Percentiles rank a stretch among this genome's conserved stretches.
These are phyloP conservation scores for Luperina testacea DNA, from an alignment of 2,888 invertebrate species.

Conservation along the genomic window DNA sequence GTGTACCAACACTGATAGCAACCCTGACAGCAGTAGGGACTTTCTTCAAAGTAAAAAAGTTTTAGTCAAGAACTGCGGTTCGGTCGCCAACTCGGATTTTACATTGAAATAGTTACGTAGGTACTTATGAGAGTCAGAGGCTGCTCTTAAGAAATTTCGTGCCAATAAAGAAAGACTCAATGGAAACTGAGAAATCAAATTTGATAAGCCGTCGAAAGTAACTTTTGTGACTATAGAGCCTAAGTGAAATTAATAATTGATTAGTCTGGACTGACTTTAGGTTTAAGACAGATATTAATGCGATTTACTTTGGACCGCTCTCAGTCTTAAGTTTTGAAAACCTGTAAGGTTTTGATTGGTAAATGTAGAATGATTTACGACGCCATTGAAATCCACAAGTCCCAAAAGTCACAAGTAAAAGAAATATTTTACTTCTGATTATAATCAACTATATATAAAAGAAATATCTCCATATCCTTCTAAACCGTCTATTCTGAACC, in stretches of 20 bases:
- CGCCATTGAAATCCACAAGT: background rate
- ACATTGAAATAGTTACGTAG: slow-evolving; percentile 69
- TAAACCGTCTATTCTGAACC: slow-evolving; percentile 15
- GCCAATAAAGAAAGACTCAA: slow-evolving; percentile 37
- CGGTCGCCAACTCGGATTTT: slow-evolving; percentile 63
- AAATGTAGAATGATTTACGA: slow-evolving; percentile 26
- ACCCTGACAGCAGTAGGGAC: slow-evolving; percentile 30
- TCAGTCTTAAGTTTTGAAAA: slow-evolving; percentile 2
- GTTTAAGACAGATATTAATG: slow-evolving; percentile 22
- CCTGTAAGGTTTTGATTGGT: background rate
- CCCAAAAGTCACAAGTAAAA: background rate
- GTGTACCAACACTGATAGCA: background rate
- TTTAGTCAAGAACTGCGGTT: slow-evolving; percentile 60
- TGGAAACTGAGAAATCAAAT: slow-evolving; percentile 44
- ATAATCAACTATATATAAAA: slow-evolving; percentile 24
- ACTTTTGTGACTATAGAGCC: slow-evolving; percentile 11
- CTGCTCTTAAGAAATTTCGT: slow-evolving; percentile 50
- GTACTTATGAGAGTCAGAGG: slow-evolving; percentile 47
- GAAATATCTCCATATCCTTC: background rate
- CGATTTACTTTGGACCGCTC: slow-evolving; percentile 1
- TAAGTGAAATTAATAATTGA: slow-evolving; percentile 25
- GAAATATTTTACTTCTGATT: background rate
- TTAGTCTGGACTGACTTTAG: background rate
- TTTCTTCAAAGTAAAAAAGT: slow-evolving; percentile 51
- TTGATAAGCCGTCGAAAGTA: slow-evolving; percentile 30